phyloP scores from a whole-genome alignment of 2,797 vertebrate genomes.

The Cynodonichthys magdalenae region DNA sequence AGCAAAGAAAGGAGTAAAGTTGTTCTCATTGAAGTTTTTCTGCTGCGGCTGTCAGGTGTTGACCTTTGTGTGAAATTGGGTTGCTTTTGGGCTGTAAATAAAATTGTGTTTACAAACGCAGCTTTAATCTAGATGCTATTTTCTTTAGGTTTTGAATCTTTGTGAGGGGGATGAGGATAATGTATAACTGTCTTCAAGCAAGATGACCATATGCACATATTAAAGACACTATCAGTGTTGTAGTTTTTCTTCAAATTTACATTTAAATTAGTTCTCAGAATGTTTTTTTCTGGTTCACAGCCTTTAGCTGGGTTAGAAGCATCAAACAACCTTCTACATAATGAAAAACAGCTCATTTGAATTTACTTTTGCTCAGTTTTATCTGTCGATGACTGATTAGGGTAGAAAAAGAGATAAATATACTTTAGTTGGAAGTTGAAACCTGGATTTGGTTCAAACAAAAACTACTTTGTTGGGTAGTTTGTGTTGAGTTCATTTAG shows the following conservation, averaged over 20 bases:
- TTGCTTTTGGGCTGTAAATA: neutral
- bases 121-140: neutral
- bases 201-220: neutral
- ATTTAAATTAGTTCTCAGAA: neutral
- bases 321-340: neutral
- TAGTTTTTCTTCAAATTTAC: neutral
- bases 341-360: neutral
- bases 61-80: neutral
- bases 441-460: too few species aligned
- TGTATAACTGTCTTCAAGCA: neutral
- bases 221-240: neutral
- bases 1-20: too few species aligned
- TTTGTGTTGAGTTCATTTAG: neutral
- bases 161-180: neutral
- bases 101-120: neutral
- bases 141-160: neutral
- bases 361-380: neutral
- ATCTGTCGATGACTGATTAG: neutral
- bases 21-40: too few species aligned
- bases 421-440: neutral
- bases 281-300: neutral
- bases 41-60: too few species aligned
- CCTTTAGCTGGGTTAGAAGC: neutral
- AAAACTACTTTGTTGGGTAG: neutral
- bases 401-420: neutral